A percentile compares a stretch with the other conserved stretches of the same genome.
Evolutionary conservation across 2,113 vertebrate species (phyloP).

Genomic region (Eupsittula cactorum): DNA sequence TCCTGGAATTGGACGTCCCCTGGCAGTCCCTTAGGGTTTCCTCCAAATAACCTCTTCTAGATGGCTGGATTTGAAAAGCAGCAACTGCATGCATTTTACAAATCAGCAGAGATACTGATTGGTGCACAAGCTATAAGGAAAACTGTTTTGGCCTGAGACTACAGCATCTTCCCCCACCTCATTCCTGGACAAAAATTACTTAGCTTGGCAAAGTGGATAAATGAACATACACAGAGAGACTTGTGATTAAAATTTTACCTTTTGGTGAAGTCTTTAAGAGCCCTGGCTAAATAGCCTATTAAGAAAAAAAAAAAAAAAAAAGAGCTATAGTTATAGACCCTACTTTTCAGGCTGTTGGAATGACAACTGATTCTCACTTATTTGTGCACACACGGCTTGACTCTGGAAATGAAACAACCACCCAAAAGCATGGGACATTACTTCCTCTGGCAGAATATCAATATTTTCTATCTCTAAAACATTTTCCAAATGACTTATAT

Average conservation of each 20-base stretch:
- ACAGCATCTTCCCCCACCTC: background rate
- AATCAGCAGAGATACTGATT: conserved; percentile 34
- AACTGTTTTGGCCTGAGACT: background rate
- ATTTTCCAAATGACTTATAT: background rate
- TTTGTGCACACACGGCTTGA: background rate
- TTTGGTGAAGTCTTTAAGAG: conserved; percentile 13
- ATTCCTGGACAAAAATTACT: background rate
- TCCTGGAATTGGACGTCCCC: background rate
- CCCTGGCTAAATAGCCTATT: background rate
- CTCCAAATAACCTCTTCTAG: background rate
- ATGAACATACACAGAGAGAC: background rate
- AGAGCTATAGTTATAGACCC: background rate
- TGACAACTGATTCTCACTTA: background rate
- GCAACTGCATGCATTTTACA: background rate
- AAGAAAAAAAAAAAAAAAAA: background rate
- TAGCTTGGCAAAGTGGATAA: conserved; percentile 35
- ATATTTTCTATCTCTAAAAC: background rate
- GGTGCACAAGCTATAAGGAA: background rate
- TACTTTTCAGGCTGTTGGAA: background rate
- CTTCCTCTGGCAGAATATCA: background rate
- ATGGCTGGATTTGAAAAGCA: conserved; percentile 39
- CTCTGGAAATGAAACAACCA: background rate
- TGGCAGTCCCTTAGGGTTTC: background rate
- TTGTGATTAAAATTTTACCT: conserved; percentile 23
- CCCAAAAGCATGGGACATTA: background rate